Evolutionary conservation across 2,113 vertebrate genomes (phyloP), one percentile per base, ranked within the genome.

Genomic region (Xenus cinereus): DNA sequence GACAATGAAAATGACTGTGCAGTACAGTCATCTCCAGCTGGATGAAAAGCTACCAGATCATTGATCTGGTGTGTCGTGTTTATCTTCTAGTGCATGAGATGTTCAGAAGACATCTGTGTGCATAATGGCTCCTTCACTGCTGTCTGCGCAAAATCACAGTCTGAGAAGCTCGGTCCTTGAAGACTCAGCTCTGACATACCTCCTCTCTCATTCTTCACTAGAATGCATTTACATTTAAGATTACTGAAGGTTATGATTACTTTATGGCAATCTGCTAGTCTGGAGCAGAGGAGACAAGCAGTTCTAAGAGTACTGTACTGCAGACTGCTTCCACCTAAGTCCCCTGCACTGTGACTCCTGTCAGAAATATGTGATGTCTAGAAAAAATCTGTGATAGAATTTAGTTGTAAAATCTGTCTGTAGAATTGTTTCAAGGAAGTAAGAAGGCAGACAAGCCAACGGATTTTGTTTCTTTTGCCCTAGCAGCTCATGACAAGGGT

Each of bases 241-340:
- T 17, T 81, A 3, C 33, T 60, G 73, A 69, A 73, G 57, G 28
- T 64, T 79, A 14, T 39, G 37, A 45, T 43, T 59, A 56, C 43
- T 51, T 87, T 76, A 16, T 15, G 68, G 48, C 75, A 85, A 76
- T 76, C 84, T 94, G 72, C 81, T 73, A 8, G 72, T 46, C 59
- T 66, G 81, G 48, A 95, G 89, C 39, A 84, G 81, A 84, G 81
- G 54, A 84, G 81, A 84, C 84, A 62, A 80, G 63, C 76, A 66
- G 81, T 81, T 75, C 87, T 91, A 81, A 87, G 68, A 59, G 71
- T 30, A 59, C 73, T 72, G 90, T 56, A 56, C 48, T 48, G 15
- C 77, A 84, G 60, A 20, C 85, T 84, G 81, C 82, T 93, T 57
- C 51, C 74, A 45, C 62, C 67, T 48, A 30, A 72, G 60, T 63